Base-by-base conservation (phyloP, 2,888 invertebrate genomes). In the Germaria angustata region DNA sequence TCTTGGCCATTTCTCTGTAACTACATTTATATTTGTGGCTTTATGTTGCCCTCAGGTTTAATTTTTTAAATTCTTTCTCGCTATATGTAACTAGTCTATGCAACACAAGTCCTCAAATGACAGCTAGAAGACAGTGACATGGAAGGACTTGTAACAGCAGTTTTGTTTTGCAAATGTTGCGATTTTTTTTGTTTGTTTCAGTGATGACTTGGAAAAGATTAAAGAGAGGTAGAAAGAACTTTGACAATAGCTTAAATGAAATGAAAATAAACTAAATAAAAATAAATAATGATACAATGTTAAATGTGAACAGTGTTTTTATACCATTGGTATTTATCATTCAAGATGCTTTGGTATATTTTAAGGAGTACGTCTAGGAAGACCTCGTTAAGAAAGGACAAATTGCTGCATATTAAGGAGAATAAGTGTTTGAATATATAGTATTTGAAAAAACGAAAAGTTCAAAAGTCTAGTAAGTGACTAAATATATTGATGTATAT, bases 61-160 rank as follows among this genome's bases (percentile, higher is more conserved):
- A 39, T 53, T 39, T 13, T 2, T 53, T 59, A 36, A 34, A 55
- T 39, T 24, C 17, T 9, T 39, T 66, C 8, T 22, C 22, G 22
- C 44, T 61, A 22, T 34, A n/a, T 5, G 20, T 24, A 55, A 22
- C 11, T 11, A 34, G 17, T 57, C 55, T 55, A 57, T 49, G 61
- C 24, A 71, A 39, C 34, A 69, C 17, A n/a, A 65, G 39, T 46
- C 41, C 63, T n/a, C 34, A 69, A 71, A 44, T 69, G 69, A 63
- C 78, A 77, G 51, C 49, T 44, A 61, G n/a, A 39, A 68, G 68
- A 77, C 76, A 68, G 49, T 77, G 41, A 77, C 51, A 68, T 46
- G 65, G 24, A 22, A 76, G 53, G 24, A 65, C 24, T 44, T 46
- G 34, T 49, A 39, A 28, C 15, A 51, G 13, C n/a, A 55, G 65